These are phyloP conservation scores for Xestia rhomboidea DNA, from an alignment of 2,888 invertebrate genomes.

Conservation along the genomic window DNA sequence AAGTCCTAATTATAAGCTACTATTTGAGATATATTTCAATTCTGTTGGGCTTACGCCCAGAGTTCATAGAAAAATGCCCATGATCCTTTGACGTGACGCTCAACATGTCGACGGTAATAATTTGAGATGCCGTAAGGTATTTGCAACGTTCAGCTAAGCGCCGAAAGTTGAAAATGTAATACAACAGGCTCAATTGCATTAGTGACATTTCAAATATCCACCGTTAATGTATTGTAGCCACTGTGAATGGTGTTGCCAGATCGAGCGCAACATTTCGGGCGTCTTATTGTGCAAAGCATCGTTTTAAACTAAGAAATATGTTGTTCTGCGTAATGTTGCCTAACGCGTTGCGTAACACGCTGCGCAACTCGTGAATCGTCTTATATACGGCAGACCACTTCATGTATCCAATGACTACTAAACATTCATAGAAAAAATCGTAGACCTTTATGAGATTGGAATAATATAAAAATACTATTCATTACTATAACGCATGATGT, in stretches of 20 bases:
- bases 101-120: neutral
- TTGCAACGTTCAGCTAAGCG: neutral
- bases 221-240: neutral
- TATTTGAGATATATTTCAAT: neutral
- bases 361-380: neutral
- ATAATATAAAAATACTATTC: neutral
- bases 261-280: too few relatives aligned
- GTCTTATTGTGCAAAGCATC: neutral
- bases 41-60: neutral
- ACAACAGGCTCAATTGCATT: neutral
- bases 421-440: too few relatives aligned
- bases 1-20: too few relatives aligned
- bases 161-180: neutral
- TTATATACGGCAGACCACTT: too few relatives aligned
- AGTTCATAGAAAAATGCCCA: neutral
- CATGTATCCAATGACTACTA: too few relatives aligned
- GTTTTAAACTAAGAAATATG: neutral
- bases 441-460: too few relatives aligned
- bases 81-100: neutral
- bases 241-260: neutral
- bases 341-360: neutral
- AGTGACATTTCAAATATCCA: neutral
- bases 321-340: neutral
- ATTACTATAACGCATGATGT: neutral
- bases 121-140: neutral